Base-by-base conservation (phyloP, 2,113 vertebrate species). In the Turnix velox region DNA sequence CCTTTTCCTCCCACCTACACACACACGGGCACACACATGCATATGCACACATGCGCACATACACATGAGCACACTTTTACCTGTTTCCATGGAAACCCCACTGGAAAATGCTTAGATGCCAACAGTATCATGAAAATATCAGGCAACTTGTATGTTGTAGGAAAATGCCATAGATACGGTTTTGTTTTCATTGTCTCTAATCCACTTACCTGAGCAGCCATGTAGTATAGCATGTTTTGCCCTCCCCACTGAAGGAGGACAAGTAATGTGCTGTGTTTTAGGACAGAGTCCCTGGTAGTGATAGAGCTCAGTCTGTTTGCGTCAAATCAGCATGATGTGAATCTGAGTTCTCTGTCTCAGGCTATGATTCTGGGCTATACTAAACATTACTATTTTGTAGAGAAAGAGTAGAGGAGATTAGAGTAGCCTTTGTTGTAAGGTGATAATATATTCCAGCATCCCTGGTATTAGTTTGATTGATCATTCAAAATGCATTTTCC, bases 51-150 rank as follows among this genome's bases (percentile, higher is more conserved):
- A 18, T 1, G 4, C 63, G 61, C 39, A 35, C 0, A 0, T 20
- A 33, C 39, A 84, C 43, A 58, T 39, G n/a, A 19, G 3, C 67
- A 87, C 55, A 24, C 54, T 67, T 95, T 82, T 33, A 45, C 58
- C 48, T 33, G 93, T 97, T 97, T 92, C 96, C 46, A 6, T 94
- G 93, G 97, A 96, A 95, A 97, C 94, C 40, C 87, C 49, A 18
- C 75, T 90, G 59, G 75, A 93, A 95, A 92, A 75, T 66, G 61
- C 69, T 95, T 94, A 82, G 43, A 12, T 81, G 35, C 85, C 86
- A 94, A 18, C 88, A 40, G 31, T 92, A 48, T 72, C 75, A 59
- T 77, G 9, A 62, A 87, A 90, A 75, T 73, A 27, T 18, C 57
- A 19, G n/a, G 18, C 43, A 80, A 5, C 58, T 82, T 90, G 37